These are phyloP conservation scores for Porites lutea DNA, from an alignment of 64 coral and sea anemone species.

Conservation along the genomic window DNA sequence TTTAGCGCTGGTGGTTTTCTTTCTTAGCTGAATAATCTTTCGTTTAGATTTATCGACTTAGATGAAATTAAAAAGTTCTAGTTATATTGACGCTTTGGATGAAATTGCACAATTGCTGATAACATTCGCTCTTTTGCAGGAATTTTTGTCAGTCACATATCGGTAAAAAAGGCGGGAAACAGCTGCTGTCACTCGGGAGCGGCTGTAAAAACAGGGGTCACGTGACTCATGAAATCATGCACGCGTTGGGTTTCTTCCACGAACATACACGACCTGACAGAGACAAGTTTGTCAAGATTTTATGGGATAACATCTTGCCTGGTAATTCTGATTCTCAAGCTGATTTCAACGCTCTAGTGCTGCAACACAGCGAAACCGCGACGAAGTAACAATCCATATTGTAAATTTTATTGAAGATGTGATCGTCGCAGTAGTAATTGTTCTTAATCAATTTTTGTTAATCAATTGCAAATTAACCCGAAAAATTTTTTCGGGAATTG, in stretches of 20 bases:
- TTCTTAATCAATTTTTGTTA: too few species aligned
- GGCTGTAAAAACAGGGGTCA: conserved; percentile 72
- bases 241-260: conserved; percentile 81
- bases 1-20: too few species aligned
- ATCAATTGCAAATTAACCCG: too few species aligned
- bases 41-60: too few species aligned
- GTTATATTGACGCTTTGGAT: not conserved
- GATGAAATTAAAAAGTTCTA: too few species aligned
- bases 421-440: too few species aligned
- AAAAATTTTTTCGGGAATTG: too few species aligned
- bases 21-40: too few species aligned
- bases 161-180: conserved; percentile 67
- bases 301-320: conserved; percentile 79
- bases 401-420: too few species aligned
- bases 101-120: not conserved
- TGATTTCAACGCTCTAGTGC: not conserved
- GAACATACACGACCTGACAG: conserved; percentile 77
- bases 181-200: conserved; percentile 38
- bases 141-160: conserved; percentile 65
- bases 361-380: not conserved
- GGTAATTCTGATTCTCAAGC: conserved; percentile 29
- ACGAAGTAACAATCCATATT: too few species aligned
- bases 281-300: conserved; percentile 76
- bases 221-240: conserved; percentile 84
- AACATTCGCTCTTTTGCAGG: not conserved